phyloP scores from a whole-genome alignment of 2,113 vertebrate species.

The Onychostoma macrolepis region DNA sequence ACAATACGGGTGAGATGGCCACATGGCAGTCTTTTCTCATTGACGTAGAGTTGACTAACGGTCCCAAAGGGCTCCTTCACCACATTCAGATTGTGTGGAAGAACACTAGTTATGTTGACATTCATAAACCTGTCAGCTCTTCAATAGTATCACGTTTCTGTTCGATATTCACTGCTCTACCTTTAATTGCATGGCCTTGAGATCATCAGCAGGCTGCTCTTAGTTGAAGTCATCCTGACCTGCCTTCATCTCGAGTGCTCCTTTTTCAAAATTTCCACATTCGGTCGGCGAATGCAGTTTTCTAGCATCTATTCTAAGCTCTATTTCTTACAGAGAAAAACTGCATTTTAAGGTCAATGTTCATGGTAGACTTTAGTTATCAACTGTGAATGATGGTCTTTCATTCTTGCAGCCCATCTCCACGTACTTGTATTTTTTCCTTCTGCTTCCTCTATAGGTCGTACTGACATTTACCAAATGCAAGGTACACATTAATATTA shows the following conservation, averaged over 20 bases:
- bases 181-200: conserved; percentile 36
- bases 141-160: background rate
- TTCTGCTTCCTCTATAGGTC: conserved; percentile 64
- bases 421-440: background rate
- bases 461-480: conserved; percentile 14
- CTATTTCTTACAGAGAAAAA: background rate
- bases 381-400: background rate
- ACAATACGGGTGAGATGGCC: background rate
- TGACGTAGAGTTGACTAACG: conserved; percentile 26
- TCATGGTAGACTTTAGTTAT: background rate
- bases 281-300: conserved; percentile 1
- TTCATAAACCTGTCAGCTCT: conserved; percentile 27
- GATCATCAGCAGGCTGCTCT: conserved; percentile 8
- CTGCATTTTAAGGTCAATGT: background rate
- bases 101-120: conserved; percentile 1
- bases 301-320: background rate
- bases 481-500: background rate
- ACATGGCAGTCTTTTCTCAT: conserved; percentile 6
- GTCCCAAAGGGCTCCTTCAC: background rate
- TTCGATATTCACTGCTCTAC: background rate
- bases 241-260: background rate
- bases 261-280: conserved; percentile 11
- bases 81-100: background rate
- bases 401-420: background rate
- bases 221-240: conserved; percentile 34